A percentile compares a stretch with the other conserved stretches of the same genome.
Conservation (phyloP, 1,140 invertebrate species). For the Bombus pascuorum region DNA sequence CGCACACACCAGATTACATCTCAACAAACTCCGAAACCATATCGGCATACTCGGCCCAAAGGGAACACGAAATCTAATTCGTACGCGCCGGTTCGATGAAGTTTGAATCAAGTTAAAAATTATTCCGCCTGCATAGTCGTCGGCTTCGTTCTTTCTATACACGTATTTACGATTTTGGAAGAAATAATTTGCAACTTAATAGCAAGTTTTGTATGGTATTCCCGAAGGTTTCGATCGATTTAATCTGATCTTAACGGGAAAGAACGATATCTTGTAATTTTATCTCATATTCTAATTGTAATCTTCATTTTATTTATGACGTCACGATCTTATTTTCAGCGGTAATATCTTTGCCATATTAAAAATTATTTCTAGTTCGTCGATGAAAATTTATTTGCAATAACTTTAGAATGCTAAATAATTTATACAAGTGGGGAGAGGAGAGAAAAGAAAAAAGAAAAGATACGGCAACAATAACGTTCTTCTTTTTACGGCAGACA, state of each 20-base stretch:
- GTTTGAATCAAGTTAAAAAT: slow-evolving; percentile 2
- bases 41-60: background rate
- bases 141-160: no score
- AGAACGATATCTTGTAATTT: no score
- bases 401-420: background rate
- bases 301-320: background rate
- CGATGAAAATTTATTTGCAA: background rate
- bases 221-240: no score
- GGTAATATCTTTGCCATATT: background rate
- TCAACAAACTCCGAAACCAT: background rate
- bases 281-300: background rate
- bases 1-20: background rate
- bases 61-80: background rate
- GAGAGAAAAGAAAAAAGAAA: background rate
- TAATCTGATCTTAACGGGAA: no score
- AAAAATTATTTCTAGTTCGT: background rate
- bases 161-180: no score
- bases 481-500: slow-evolving; percentile 15
- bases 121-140: no score
- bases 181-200: no score
- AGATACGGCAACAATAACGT: background rate
- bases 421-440: background rate
- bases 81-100: background rate
- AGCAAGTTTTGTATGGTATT: no score
- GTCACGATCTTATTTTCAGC: background rate